These are phyloP conservation scores for Thunnus thynnus DNA, from an alignment of 2,113 vertebrate genomes.

Conservation along the genomic window DNA sequence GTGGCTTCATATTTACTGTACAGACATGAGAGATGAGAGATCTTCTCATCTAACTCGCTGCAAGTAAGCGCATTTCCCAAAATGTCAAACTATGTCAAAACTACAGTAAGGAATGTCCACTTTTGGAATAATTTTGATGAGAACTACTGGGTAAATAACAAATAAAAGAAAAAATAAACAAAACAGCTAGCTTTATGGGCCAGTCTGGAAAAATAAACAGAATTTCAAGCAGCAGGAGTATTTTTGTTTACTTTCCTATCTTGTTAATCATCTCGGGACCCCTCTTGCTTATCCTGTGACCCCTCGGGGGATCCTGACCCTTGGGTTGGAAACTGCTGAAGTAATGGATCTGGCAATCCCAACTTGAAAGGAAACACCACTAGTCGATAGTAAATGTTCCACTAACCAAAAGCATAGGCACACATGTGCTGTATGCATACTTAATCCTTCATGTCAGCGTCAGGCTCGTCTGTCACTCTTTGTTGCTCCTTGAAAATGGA, in stretches of 20 bases:
- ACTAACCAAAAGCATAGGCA: not conserved
- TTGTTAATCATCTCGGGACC: not conserved
- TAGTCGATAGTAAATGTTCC: not conserved
- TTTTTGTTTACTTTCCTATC: not conserved
- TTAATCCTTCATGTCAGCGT: conserved; percentile 47
- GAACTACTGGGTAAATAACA: no score
- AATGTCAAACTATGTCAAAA: no score
- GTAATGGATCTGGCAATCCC: not conserved
- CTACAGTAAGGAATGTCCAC: no score
- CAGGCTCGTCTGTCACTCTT: conserved; percentile 43
- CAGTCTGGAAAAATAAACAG: no score
- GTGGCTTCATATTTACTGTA: not conserved
- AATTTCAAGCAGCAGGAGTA: not conserved
- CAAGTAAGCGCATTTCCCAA: not conserved
- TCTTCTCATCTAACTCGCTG: not conserved
- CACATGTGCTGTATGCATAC: conserved; percentile 17
- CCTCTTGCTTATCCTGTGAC: not conserved
- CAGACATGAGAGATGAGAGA: not conserved
- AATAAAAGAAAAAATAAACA: no score
- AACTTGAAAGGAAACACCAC: conserved; percentile 8
- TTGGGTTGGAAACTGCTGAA: not conserved
- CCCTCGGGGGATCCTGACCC: not conserved
- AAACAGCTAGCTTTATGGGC: no score
- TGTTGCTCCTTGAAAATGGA: conserved; percentile 28
- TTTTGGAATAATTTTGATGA: no score